Evolutionary conservation across 2,797 vertebrate genomes (phyloP).

Genomic region (Distichodus sexfasciatus): DNA sequence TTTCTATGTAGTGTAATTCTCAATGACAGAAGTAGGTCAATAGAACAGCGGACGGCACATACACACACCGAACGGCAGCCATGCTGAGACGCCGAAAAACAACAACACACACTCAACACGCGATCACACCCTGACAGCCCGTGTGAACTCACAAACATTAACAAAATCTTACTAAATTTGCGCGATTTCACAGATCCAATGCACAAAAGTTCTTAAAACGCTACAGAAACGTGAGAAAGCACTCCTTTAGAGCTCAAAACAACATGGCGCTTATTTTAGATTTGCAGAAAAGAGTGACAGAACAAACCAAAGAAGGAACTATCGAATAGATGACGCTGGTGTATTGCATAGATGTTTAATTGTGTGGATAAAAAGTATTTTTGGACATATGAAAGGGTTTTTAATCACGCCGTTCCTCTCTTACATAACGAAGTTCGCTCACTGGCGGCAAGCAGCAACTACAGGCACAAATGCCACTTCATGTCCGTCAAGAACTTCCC

Average conservation of each 20-base stretch:
- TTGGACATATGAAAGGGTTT: neutral
- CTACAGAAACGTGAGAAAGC: neutral
- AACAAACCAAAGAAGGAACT: neutral
- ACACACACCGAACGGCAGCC: constrained; percentile 46
- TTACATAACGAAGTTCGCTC: constrained; percentile 71
- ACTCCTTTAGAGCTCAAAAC: neutral
- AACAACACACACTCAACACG: constrained; percentile 51
- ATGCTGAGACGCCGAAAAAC: constrained; percentile 58
- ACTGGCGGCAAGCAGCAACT: constrained; percentile 48
- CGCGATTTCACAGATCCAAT: neutral
- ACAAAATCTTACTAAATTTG: neutral
- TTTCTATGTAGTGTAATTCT: constrained; percentile 59
- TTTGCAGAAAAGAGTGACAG: neutral
- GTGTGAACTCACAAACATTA: neutral
- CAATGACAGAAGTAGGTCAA: constrained; percentile 79
- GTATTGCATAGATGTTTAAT: neutral
- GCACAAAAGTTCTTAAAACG: neutral
- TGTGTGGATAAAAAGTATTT: neutral
- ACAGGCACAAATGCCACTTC: constrained; percentile 26
- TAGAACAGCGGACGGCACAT: constrained; percentile 57
- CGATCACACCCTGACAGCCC: neutral
- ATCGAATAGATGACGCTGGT: neutral
- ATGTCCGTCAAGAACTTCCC: constrained; percentile 2
- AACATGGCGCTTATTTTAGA: constrained; percentile 4
- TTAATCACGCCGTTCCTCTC: constrained; percentile 48